phyloP scores from a whole-genome alignment of 2,888 invertebrate genomes.

The Dendrolimus houi region DNA sequence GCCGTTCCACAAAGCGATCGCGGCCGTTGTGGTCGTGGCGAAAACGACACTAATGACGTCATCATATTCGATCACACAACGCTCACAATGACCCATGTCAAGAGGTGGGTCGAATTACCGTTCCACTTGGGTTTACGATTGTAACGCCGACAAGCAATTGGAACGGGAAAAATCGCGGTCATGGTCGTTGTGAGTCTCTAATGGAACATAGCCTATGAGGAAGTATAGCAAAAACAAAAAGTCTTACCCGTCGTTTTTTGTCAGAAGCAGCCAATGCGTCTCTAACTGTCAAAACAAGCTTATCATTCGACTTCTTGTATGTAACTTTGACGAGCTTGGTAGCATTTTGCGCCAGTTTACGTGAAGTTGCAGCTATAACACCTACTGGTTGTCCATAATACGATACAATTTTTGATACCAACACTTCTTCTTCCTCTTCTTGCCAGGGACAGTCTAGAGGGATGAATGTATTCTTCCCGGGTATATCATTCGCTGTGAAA shows the following conservation, averaged over 20 bases:
- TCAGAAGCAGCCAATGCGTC: constrained; percentile 69
- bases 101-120: too few species aligned
- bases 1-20: too few species aligned
- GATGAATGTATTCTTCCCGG: constrained; percentile 80
- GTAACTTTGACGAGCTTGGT: constrained; percentile 63
- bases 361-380: constrained; percentile 80
- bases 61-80: too few species aligned
- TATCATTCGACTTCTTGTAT: constrained; percentile 63
- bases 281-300: constrained; percentile 54
- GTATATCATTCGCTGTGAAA: constrained; percentile 80
- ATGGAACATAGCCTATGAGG: too few species aligned
- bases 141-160: too few species aligned
- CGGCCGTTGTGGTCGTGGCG: too few species aligned
- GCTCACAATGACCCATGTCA: too few species aligned
- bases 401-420: constrained; percentile 69
- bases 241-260: constrained; percentile 49
- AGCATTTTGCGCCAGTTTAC: constrained; percentile 51
- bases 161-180: too few species aligned
- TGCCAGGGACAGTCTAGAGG: constrained; percentile 46
- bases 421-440: constrained; percentile 60
- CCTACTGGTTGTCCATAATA: constrained; percentile 87
- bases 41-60: too few species aligned
- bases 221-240: too few species aligned
- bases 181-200: too few species aligned
- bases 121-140: too few species aligned